Evolutionary conservation across 2,797 vertebrate genomes (phyloP), one percentile per base, ranked within the genome.

Genomic region (Oceanodroma leucorhoa): DNA sequence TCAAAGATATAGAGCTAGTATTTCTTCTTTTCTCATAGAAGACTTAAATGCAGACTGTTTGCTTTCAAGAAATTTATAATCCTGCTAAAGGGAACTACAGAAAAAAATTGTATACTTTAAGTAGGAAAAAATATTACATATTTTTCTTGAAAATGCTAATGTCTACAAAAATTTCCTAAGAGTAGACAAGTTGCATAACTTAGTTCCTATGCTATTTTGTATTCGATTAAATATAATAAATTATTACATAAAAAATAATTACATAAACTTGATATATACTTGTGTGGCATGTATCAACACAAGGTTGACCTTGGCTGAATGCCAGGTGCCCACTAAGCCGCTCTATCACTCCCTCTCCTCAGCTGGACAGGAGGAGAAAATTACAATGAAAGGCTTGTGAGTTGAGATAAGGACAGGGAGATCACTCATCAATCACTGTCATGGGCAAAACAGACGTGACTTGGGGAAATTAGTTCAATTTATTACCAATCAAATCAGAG

Each of bases 371-470:
- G n/a, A 5, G 10, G 7, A 62, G 24, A n/a, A 70, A 40, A 54
- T 55, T 16, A 40, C 1, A 0, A 53, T 1, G 6, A 51, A 60
- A 45, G 6, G 10, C 10, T 45, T 2, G 1, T 38, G 8, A 10
- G 4, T 23, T 0, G 0, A 77, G 38, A 45, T 27, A 58, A 43
- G 14, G 17, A 58, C 32, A 51, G 45, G 32, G 45, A 60, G 23
- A 51, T 53, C 45, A 67, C 45, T 51, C 5, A 45, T 6, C 6
- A 87, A 6, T 40, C 40, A 34, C 24, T 4, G 2, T 61, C 40
- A 69, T 1, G 2, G 64, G n/a, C 23, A 78, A 69, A 69, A 15
- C 7, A 58, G 17, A 24, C 8, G n/a, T 29, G 18, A 53, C 22
- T 38, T 3, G 1, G 11, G 23, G 48, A 69, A 69, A 60, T 45